phyloP scores from a whole-genome alignment of 2,888 invertebrate species.

The Pycnomerus fuliginosus region DNA sequence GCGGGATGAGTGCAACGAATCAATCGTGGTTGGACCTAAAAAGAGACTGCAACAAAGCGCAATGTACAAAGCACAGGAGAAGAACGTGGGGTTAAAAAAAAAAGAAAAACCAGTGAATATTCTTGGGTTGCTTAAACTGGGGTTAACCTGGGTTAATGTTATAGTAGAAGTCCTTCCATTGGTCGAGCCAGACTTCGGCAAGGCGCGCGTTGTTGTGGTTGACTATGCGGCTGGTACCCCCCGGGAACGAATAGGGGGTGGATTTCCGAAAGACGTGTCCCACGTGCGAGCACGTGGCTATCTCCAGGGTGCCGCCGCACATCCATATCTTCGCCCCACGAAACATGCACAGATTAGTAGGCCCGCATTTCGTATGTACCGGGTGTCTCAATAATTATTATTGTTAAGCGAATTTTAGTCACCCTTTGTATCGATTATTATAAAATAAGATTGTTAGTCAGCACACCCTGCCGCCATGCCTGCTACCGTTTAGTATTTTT shows the following conservation, averaged over 20 bases:
- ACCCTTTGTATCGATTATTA: not conserved
- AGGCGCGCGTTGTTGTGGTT: constrained; percentile 98
- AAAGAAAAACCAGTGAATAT: too few relatives aligned
- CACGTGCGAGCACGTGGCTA: constrained; percentile 92
- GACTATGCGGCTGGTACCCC: constrained; percentile 94
- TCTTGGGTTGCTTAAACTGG: too few relatives aligned
- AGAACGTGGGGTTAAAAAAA: too few relatives aligned
- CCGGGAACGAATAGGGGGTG: constrained; percentile 98
- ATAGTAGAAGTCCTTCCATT: constrained; percentile 99
- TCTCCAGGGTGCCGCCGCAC: constrained; percentile 94
- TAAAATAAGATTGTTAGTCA: constrained; percentile 1
- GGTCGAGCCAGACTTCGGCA: constrained; percentile 99
- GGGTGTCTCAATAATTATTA: not conserved
- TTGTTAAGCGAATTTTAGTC: not conserved
- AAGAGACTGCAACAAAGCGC: too few relatives aligned
- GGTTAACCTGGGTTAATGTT: constrained; percentile 92
- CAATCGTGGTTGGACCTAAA: too few relatives aligned
- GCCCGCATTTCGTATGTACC: too few relatives aligned
- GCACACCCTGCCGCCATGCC: constrained; percentile 18
- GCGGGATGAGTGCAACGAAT: too few relatives aligned
- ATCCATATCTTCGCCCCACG: constrained; percentile 80
- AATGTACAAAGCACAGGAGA: too few relatives aligned
- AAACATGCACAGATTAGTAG: constrained; percentile 21
- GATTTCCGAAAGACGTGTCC: constrained; percentile 97
- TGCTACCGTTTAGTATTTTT: too few relatives aligned